Conservation (phyloP, 30 jellyfish, hydroid and myxozoan species). For the Catostylus mosaicus region DNA sequence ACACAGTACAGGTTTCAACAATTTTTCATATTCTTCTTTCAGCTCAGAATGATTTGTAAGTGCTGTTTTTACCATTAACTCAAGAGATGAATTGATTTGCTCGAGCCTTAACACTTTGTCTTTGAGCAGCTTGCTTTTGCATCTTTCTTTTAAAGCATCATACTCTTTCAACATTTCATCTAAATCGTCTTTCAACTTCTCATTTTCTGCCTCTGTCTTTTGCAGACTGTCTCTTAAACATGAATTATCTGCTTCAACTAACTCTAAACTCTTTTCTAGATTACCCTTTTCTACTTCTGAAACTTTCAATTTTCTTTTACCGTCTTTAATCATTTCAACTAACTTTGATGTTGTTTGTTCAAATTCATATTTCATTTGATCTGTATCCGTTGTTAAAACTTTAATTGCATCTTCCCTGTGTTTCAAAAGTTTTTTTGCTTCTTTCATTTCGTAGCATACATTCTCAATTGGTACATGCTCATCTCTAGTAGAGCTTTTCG, state of each 20-base stretch:
- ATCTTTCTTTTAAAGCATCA: not conserved
- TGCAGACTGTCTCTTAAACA: not conserved
- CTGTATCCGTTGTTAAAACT: not conserved
- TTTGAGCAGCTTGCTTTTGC: not conserved
- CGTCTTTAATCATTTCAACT: not conserved
- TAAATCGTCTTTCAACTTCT: not conserved
- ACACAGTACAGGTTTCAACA: not conserved
- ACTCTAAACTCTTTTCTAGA: not conserved
- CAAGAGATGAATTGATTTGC: not conserved
- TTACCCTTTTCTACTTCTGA: not conserved
- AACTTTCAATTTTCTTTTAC: constrained; percentile 1
- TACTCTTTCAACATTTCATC: not conserved
- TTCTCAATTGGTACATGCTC: not conserved
- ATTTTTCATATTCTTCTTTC: not conserved
- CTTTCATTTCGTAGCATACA: not conserved
- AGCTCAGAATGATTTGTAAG: not conserved
- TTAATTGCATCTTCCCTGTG: not conserved
- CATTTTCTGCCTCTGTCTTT: not conserved
- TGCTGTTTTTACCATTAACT: not conserved
- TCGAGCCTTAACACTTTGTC: not conserved
- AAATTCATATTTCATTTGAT: not conserved
- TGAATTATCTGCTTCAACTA: not conserved
- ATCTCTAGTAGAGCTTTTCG: not conserved
- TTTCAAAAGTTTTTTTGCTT: not conserved
- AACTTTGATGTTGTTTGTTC: not conserved